Evolutionary conservation across 1,140 invertebrate species (phyloP).

Genomic region (Panagrolaimus sp.): DNA sequence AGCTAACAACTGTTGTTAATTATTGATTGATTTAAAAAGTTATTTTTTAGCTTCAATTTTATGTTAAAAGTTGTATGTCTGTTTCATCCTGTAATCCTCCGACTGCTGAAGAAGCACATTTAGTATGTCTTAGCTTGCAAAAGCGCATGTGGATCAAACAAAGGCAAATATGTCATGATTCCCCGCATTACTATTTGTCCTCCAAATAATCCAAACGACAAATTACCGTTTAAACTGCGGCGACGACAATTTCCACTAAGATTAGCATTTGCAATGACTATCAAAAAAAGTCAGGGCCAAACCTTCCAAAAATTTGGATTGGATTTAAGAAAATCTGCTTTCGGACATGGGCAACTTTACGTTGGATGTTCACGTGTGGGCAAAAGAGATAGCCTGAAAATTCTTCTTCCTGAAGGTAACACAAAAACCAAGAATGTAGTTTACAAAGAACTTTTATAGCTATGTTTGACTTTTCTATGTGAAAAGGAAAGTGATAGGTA

Average conservation of each 20-base stretch:
- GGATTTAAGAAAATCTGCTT: neutral
- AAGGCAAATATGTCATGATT: neutral
- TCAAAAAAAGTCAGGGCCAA: too few species aligned
- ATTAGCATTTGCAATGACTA: neutral
- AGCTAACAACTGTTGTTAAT: too few species aligned
- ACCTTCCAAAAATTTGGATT: neutral
- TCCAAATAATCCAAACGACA: neutral
- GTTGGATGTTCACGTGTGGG: neutral
- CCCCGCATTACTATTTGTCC: neutral
- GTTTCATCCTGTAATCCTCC: too few species aligned
- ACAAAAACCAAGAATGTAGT: constrained; percentile 21
- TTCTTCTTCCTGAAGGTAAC: neutral
- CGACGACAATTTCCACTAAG: neutral
- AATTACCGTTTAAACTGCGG: neutral
- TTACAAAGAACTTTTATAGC: constrained; percentile 23
- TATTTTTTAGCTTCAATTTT: too few species aligned
- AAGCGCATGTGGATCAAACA: neutral
- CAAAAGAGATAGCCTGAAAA: neutral
- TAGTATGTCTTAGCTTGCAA: neutral
- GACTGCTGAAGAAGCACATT: too few species aligned
- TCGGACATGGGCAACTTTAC: neutral
- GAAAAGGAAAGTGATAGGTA: too few species aligned
- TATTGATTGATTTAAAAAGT: too few species aligned
- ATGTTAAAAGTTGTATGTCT: too few species aligned
- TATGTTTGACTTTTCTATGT: too few species aligned